These are phyloP conservation scores for Vanessa tameamea DNA, from an alignment of 1,140 invertebrate genomes.

Conservation along the genomic window DNA sequence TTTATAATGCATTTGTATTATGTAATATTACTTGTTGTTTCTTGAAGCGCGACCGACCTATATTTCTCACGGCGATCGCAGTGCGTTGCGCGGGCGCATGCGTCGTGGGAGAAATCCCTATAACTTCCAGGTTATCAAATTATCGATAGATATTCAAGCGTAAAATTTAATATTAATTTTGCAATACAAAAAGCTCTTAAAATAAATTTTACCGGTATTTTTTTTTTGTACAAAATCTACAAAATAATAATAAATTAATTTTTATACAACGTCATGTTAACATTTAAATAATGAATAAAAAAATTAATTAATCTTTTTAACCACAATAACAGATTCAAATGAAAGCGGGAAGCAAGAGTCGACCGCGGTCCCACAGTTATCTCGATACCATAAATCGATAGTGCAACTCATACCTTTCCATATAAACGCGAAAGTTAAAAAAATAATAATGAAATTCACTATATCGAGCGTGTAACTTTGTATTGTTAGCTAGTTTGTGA, in stretches of 20 bases:
- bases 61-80: slow-evolving; percentile 71
- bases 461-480: neutral
- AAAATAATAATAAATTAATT: no score
- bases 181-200: no score
- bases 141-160: slow-evolving; percentile 32
- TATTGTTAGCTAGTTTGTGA: neutral
- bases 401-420: slow-evolving; percentile 48
- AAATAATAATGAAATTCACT: neutral
- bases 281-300: neutral
- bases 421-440: neutral
- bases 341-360: slow-evolving; percentile 52
- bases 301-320: neutral
- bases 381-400: slow-evolving; percentile 50
- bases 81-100: slow-evolving; percentile 7
- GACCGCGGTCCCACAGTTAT: slow-evolving; percentile 62
- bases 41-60: slow-evolving; percentile 62
- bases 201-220: no score
- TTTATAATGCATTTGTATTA: slow-evolving; percentile 22
- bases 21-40: slow-evolving; percentile 33
- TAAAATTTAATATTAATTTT: slow-evolving; percentile 5
- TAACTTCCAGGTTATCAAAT: slow-evolving; percentile 42
- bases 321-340: slow-evolving; percentile 19
- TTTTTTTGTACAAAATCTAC: no score
- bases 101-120: slow-evolving; percentile 34
- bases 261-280: neutral